Evolutionary conservation across 2,113 vertebrate species (phyloP), one percentile per base, ranked within the genome.

Genomic region (Solea solea): DNA sequence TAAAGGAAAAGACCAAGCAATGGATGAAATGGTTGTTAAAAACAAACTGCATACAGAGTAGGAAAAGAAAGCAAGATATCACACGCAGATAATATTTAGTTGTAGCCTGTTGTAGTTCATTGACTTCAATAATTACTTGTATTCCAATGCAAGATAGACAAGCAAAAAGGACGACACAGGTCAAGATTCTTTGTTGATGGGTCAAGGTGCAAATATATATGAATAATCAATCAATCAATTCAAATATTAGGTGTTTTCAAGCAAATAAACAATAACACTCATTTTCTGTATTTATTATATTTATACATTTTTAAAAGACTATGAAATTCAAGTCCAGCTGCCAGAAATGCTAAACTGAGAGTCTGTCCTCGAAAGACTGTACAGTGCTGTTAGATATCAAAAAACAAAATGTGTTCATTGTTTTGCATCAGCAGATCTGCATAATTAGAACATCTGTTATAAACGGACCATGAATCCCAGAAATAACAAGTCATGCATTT

Each of bases 1-100:
- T 99, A 88, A 55, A 59, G 25, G 69, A 63, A 70, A 78, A 42
- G 51, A 3, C 39, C 48, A 42, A 1, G 53, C 9, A 68, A 55
- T 49, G 12, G 9, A 44, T 68, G 27, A 16, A 72, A 27, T 21
- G 9, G 1, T 64, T 49, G 28, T 53, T 48, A 48, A n/a, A 11
- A 25, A 25, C 45, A 74, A 48, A 53, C 41, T 74, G 41, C 78
- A 89, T 90, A 85, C 82, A 89, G 50, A 71, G 12, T 44, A 76
- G n/a, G 52, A 21, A 56, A 65, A 9, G 8, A 10, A 56, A 76
- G 50, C 52, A 72, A 54, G 63, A 34, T 21, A 21, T 21, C 21
- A 21, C 21, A 21, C 1, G 34, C 34, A 34, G 34, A 39, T 16
- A 13, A 39, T 9, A 42, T 57, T 68, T 67, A 25, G 74, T 80